Evolutionary conservation across 1,140 invertebrate genomes (phyloP), one percentile per base, ranked within the genome.

Genomic region (Scaptomyza graminum): DNA sequence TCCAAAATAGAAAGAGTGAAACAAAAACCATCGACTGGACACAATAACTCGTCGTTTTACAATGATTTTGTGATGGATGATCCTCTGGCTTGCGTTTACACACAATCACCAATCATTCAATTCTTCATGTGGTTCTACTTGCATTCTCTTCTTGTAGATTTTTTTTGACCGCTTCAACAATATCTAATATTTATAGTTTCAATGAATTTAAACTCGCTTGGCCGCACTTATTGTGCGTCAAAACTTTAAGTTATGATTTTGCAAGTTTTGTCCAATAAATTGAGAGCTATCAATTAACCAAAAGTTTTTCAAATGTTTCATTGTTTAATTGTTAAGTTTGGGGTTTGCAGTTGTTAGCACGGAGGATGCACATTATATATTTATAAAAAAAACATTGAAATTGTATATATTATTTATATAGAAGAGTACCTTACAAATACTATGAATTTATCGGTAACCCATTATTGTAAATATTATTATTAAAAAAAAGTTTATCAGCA

Each of bases 41-140:
- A 84, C 80, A 84, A 84, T 83, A 83, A 79, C 71, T 72, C 67
- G 61, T 76, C 72, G 79, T 71, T 82, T 59, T 75, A 71, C 75
- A 83, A 75, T 82, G 80, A 75, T 74, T 71, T 74, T 61, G 47
- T 82, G 79, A 83, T 82, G 70, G 79, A 83, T 82, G 75, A 66
- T 70, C 41, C 65, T 34, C 57, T 6, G 31, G 70, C 43, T 43
- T 43, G 37, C 46, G 18, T 15, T 43, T 60, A 43, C 56, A 49
- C 37, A 5, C 28, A 28, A 18, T 18, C 18, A 18, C 18, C 18
- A 1, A 28, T 28, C 5, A 5, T 0, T 0, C 28, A 28, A 63
- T 51, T 63, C 22, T 9, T 28, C 59, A 47, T 57, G 54, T 54
- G 47, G 47, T 3, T 22, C 18, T 22, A 22, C 18, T 47, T 43